Conservation (phyloP, 1,140 invertebrate species). For the Choristoneura fumiferana region DNA sequence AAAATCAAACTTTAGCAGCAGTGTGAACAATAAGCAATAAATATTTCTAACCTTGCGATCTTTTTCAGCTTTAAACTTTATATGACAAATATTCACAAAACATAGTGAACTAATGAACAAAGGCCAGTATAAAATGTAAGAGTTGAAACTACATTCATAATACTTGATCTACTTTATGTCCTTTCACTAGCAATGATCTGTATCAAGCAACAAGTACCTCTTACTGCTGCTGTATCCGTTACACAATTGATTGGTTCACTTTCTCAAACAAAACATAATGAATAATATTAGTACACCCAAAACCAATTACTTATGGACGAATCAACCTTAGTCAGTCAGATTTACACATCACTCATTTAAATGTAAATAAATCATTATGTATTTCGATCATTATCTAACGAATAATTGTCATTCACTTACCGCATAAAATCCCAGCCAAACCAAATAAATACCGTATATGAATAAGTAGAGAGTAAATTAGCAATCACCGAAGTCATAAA, state of each 20-base stretch:
- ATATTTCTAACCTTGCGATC: too few species aligned
- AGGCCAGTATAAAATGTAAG: too few species aligned
- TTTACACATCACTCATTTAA: not conserved
- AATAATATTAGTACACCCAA: not conserved
- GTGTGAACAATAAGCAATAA: too few species aligned
- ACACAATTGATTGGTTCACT: not conserved
- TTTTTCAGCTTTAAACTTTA: too few species aligned
- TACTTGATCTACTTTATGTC: not conserved
- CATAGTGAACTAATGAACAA: too few species aligned
- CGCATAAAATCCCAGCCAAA: not conserved
- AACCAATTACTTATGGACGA: too few species aligned
- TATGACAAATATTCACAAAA: too few species aligned
- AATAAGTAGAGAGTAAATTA: not conserved
- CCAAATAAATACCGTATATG: not conserved
- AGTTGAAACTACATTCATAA: not conserved
- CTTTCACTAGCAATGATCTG: conserved; percentile 11
- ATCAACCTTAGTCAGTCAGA: too few species aligned
- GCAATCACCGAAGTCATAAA: not conserved
- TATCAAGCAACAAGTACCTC: not conserved
- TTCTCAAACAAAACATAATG: not conserved
- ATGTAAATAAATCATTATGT: not conserved
- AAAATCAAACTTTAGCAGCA: too few species aligned
- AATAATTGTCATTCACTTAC: not conserved
- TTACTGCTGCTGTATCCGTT: conserved; percentile 1
- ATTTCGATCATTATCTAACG: not conserved